Base-by-base conservation (phyloP, 2,113 vertebrate genomes). In the Sorex araneus region DNA sequence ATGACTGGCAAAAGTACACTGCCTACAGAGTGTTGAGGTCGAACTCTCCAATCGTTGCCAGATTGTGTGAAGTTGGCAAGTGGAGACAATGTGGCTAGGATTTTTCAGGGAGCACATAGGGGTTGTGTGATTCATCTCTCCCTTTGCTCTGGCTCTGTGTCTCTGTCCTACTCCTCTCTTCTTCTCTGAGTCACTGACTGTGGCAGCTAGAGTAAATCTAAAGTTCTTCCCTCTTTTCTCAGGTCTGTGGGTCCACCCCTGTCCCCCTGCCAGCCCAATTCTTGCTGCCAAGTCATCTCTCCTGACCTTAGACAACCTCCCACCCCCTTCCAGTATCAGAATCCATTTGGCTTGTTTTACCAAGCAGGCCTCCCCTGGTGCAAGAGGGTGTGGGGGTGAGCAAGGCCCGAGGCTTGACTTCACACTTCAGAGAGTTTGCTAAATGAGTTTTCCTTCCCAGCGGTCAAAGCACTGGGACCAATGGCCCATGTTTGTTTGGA, bases 401-500 rank as follows among this genome's bases (percentile, higher is more conserved):
- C 0, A 0, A 71, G 63, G 57, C 43, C 75, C 0, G 4, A 18
- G 63, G 67, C 19, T 57, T 15, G n/a, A 15, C 85, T 81, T 63
- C 77, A 54, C 50, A n/a, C 87, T 81, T 84, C 73, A 87, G 50
- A 63, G 87, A 36, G 21, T 43, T 69, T 76, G 73, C 19, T 11
- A 67, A 84, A 89, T 57, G 73, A 94, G 87, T 25, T 43, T 94
- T 94, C 66, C 92, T 80, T 89, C 28, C 32, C 43, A 50, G 1
- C 0, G 6, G 84, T 36, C 30, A 64, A 80, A 87, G 57, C 27
- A 1, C 19, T 8, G 50, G 54, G 36, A 81, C 69, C 23, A 67
- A 57, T 63, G 74, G 67, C 12, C 25, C 4, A 0, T 6, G 15
- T 64, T 80, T 91, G 63, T 60, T 71, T 40, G 90, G 69, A 73